Evolutionary conservation across 2,888 invertebrate species (phyloP).

Genomic region (Platycnemis pennipes): DNA sequence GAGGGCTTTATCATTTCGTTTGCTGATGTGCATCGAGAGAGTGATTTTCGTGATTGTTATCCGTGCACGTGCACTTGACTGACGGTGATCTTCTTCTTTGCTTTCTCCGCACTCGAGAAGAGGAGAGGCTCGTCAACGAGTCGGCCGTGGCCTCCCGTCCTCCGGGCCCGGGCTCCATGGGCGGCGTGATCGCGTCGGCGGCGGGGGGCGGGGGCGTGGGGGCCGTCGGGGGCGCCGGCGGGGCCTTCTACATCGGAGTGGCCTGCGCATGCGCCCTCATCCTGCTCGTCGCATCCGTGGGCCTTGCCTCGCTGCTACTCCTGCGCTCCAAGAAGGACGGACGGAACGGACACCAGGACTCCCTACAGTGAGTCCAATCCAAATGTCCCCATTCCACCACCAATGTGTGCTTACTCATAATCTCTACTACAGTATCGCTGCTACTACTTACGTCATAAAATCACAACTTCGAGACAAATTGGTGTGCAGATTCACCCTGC

Average conservation of each 20-base stretch:
- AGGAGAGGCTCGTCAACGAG: conserved; percentile 2
- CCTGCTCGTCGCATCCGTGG: conserved; percentile 84
- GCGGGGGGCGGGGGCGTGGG: conserved; percentile 76
- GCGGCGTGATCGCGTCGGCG: conserved; percentile 49
- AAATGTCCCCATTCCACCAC: too few relatives aligned
- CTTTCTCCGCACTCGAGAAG: not conserved
- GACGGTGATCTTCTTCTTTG: conserved; percentile 53
- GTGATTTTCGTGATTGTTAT: too few relatives aligned
- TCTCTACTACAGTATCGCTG: too few relatives aligned
- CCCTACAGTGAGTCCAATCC: conserved; percentile 86
- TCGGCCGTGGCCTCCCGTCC: conserved; percentile 49
- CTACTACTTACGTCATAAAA: too few relatives aligned
- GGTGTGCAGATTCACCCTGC: too few relatives aligned
- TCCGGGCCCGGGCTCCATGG: conserved; percentile 64
- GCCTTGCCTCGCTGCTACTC: conserved; percentile 83
- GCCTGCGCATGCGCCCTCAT: conserved; percentile 90
- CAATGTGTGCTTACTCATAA: too few relatives aligned
- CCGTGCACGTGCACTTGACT: not conserved
- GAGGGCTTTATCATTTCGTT: too few relatives aligned
- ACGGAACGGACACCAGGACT: conserved; percentile 81
- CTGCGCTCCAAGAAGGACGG: conserved; percentile 83
- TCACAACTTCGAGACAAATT: too few relatives aligned
- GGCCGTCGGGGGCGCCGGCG: conserved; percentile 83
- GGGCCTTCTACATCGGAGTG: conserved; percentile 89
- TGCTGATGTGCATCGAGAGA: too few relatives aligned